Conservation (phyloP, 1,140 invertebrate genomes). For the Euura lappo region DNA sequence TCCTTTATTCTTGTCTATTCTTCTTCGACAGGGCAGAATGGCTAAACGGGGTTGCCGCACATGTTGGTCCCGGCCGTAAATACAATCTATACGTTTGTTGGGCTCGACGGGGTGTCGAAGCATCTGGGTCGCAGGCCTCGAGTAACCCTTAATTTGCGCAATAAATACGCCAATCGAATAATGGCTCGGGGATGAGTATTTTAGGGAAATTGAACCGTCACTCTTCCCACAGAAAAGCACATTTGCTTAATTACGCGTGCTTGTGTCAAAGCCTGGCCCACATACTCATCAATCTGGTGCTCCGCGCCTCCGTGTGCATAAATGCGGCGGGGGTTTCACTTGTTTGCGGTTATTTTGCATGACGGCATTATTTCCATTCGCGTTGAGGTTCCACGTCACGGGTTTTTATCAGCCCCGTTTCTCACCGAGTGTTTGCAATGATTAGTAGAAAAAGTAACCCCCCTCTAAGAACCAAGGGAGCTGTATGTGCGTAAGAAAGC, state of each 20-base stretch:
- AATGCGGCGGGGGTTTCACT: neutral
- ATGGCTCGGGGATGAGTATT: neutral
- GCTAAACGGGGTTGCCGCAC: neutral
- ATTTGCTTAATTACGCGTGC: neutral
- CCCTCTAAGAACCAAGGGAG: constrained; percentile 32
- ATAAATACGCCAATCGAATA: neutral
- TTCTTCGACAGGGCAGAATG: no score
- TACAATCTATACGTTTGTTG: constrained; percentile 5
- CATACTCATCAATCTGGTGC: neutral
- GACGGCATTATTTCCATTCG: neutral
- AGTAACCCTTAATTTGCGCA: constrained; percentile 7
- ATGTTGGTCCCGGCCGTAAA: neutral
- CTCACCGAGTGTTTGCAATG: constrained; percentile 8
- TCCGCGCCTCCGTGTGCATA: neutral
- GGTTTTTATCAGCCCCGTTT: constrained; percentile 13
- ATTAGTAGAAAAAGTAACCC: neutral
- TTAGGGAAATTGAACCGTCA: neutral
- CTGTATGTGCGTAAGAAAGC: constrained; percentile 23
- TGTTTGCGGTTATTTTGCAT: neutral
- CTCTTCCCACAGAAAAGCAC: neutral
- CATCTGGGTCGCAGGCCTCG: neutral
- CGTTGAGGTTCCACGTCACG: no score
- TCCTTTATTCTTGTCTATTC: no score
- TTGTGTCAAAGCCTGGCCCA: neutral
- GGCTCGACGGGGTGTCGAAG: constrained; percentile 3